These are phyloP conservation scores for Eristalis tenax DNA, from an alignment of 2,888 invertebrate genomes.

Conservation along the genomic window DNA sequence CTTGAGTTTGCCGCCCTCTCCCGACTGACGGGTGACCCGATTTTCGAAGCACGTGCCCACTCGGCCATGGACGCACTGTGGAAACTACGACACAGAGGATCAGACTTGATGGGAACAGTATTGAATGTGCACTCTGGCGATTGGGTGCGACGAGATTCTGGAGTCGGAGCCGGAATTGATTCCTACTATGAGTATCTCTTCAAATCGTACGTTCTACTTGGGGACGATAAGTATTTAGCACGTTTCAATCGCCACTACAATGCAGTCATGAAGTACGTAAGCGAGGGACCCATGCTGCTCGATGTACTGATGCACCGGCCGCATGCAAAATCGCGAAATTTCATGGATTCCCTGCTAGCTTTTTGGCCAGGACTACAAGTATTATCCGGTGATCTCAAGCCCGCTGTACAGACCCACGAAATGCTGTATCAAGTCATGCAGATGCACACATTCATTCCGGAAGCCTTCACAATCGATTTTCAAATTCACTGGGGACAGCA, in stretches of 20 bases:
- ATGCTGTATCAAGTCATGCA: slow-evolving; percentile 99
- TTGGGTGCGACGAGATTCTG: slow-evolving; percentile 97
- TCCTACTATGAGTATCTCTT: slow-evolving; percentile 99
- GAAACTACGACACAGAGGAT: slow-evolving; percentile 94
- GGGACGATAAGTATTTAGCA: slow-evolving; percentile 95
- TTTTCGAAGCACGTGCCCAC: slow-evolving; percentile 97
- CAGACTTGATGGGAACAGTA: slow-evolving; percentile 97
- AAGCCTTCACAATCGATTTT: slow-evolving; percentile 99
- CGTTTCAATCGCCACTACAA: slow-evolving; percentile 97
- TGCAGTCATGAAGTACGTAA: slow-evolving; percentile 98
- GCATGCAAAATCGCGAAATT: slow-evolving; percentile 95
- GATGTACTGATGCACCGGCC: slow-evolving; percentile 98
- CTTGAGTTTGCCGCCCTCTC: slow-evolving; percentile 98
- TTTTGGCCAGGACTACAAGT: slow-evolving; percentile 99
- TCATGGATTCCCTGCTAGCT: slow-evolving; percentile 98
- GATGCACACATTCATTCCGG: slow-evolving; percentile 98
- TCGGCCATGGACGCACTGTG: slow-evolving; percentile 98
- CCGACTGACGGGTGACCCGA: slow-evolving; percentile 91
- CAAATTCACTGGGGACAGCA: slow-evolving; percentile 99
- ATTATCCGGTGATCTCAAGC: slow-evolving; percentile 93
- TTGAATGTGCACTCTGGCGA: slow-evolving; percentile 98
- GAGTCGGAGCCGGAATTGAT: slow-evolving; percentile 99
- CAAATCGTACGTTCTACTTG: slow-evolving; percentile 97
- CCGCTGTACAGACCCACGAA: slow-evolving; percentile 99
- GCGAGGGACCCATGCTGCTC: slow-evolving; percentile 93